Conservation (phyloP, 2,888 invertebrate genomes). For the Cephalotes varians region DNA sequence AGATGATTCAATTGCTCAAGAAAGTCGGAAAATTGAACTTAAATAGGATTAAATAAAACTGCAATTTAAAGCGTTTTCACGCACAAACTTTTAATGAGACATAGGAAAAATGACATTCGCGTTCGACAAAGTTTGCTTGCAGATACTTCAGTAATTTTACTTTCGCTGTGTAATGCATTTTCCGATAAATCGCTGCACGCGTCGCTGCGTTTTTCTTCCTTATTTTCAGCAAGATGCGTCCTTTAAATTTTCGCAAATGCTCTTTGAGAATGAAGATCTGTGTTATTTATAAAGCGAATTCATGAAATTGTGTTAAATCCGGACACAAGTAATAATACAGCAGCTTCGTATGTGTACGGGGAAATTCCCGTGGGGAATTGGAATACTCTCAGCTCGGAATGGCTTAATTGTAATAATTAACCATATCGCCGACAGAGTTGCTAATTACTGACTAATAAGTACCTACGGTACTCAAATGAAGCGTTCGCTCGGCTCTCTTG, state of each 20-base stretch:
- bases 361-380: slow-evolving; percentile 51
- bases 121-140: background rate
- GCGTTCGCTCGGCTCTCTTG: slow-evolving; percentile 11
- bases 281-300: background rate
- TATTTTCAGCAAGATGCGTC: background rate
- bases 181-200: background rate
- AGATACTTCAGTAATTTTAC: background rate
- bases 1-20: slow-evolving; percentile 54
- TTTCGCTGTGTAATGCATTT: background rate
- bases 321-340: slow-evolving; percentile 18
- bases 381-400: slow-evolving; percentile 22
- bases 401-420: slow-evolving; percentile 65
- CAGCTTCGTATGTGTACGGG: background rate
- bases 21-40: slow-evolving; percentile 16
- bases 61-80: background rate
- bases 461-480: slow-evolving; percentile 16
- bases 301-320: background rate
- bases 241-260: background rate
- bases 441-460: slow-evolving; percentile 70
- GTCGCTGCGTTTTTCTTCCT: background rate
- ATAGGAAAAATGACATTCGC: slow-evolving; percentile 18
- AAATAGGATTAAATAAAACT: slow-evolving; percentile 22
- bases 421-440: slow-evolving; percentile 39
- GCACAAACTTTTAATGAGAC: slow-evolving; percentile 23
- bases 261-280: background rate